A percentile compares a stretch with the other conserved stretches of the same genome.
phyloP scores from a whole-genome alignment of 2,888 invertebrate species.

The Cheilosia urbana region DNA sequence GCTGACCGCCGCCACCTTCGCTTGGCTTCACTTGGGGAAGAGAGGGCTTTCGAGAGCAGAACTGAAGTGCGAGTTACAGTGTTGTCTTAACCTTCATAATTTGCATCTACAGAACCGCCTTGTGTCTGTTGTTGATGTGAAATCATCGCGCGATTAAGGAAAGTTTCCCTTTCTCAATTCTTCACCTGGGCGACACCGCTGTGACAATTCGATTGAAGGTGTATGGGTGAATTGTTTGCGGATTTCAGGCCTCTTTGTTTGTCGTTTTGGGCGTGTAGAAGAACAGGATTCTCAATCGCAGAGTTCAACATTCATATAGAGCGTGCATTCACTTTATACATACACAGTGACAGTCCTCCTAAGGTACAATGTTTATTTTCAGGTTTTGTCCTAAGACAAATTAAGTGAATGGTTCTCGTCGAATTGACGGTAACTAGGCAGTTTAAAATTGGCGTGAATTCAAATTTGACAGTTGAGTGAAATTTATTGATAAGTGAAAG shows the following conservation, averaged over 20 bases:
- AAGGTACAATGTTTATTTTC: neutral
- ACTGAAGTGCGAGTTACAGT: neutral
- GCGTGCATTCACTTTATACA: conserved; percentile 4
- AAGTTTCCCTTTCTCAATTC: conserved; percentile 61
- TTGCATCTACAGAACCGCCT: conserved; percentile 18
- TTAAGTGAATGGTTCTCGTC: neutral
- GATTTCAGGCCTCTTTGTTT: conserved; percentile 1
- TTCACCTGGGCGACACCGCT: conserved; percentile 4
- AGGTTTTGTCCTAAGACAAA: neutral
- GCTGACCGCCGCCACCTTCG: neutral
- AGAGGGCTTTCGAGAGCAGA: neutral
- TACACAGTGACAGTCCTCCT: neutral
- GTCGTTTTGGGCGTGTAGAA: neutral
- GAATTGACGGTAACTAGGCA: neutral
- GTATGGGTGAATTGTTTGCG: conserved; percentile 40
- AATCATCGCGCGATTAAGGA: conserved; percentile 47
- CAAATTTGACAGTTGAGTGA: neutral
- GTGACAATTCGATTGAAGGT: conserved; percentile 4
- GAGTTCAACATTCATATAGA: neutral
- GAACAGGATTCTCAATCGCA: conserved; percentile 19
- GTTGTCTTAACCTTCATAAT: conserved; percentile 25
- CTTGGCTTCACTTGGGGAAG: neutral
- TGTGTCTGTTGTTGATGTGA: conserved; percentile 31
- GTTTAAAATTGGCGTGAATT: neutral
- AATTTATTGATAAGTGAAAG: conserved; percentile 9